Conservation (phyloP, 23 tunicate species). For the Ascidia mentula region DNA sequence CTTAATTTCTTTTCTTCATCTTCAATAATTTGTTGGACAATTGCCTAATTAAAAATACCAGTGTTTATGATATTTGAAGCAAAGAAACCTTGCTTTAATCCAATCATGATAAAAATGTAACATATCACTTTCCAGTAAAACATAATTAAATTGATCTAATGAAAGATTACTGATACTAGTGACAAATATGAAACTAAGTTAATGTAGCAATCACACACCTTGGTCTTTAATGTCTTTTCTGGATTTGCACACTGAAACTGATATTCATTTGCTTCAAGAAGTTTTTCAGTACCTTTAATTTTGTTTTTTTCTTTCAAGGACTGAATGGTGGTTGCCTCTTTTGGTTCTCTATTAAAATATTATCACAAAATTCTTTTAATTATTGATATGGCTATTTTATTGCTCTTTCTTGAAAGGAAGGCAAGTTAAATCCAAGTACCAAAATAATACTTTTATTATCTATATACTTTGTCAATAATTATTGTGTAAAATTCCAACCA, state of each 20-base stretch:
- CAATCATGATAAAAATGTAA: too few relatives aligned
- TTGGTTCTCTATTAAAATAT: constrained; percentile 61
- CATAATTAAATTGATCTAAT: too few relatives aligned
- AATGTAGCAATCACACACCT: constrained; percentile 25
- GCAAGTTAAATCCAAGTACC: too few relatives aligned
- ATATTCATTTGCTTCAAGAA: constrained; percentile 69
- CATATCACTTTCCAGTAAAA: too few relatives aligned
- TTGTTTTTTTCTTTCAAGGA: constrained; percentile 51
- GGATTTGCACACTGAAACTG: constrained; percentile 66
- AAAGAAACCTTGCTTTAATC: too few relatives aligned
- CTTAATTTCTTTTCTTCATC: constrained; percentile 63
- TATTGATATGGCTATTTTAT: too few relatives aligned
- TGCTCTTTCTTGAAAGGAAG: too few relatives aligned
- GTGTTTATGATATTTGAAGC: background rate
- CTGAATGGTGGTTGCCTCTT: constrained; percentile 33
- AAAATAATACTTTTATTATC: too few relatives aligned
- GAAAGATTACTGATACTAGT: too few relatives aligned
- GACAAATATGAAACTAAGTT: background rate
- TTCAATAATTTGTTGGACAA: constrained; percentile 23
- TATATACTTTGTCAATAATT: too few relatives aligned
- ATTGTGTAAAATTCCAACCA: too few relatives aligned
- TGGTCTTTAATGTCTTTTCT: constrained; percentile 63
- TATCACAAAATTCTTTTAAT: too few relatives aligned
- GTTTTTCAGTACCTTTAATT: constrained; percentile 46
- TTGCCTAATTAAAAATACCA: constrained; percentile 10